phyloP scores from a whole-genome alignment of 2,888 invertebrate species.

The Apeira syringaria region DNA sequence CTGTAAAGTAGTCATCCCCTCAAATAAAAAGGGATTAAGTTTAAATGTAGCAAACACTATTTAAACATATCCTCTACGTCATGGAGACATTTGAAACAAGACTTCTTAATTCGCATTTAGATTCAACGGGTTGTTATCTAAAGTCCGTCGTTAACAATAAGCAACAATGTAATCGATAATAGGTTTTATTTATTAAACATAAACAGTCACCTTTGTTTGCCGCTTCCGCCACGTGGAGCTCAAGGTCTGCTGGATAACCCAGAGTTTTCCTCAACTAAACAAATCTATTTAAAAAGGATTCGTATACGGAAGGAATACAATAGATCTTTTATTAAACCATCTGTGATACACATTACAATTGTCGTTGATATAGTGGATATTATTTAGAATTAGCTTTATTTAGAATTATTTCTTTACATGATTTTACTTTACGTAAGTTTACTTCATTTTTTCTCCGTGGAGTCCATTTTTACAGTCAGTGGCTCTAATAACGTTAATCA shows the following conservation, averaged over 20 bases:
- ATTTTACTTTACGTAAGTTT: too few relatives aligned
- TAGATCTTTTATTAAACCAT: not conserved
- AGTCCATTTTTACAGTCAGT: too few relatives aligned
- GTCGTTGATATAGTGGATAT: too few relatives aligned
- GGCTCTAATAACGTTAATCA: too few relatives aligned
- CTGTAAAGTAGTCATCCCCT: too few relatives aligned
- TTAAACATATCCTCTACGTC: too few relatives aligned
- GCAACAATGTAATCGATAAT: conserved; percentile 17
- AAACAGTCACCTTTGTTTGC: conserved; percentile 14
- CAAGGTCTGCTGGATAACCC: conserved; percentile 13
- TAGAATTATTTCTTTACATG: too few relatives aligned
- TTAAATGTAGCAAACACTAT: too few relatives aligned
- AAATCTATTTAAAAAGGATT: conserved; percentile 11
- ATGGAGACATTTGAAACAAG: not conserved
- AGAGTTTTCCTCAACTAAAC: conserved; percentile 18
- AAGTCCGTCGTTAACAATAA: conserved; percentile 1
- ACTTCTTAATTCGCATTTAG: not conserved
- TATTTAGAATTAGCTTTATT: too few relatives aligned
- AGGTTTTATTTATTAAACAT: conserved; percentile 12
- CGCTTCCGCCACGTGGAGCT: conserved; percentile 23
- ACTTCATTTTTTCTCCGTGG: too few relatives aligned
- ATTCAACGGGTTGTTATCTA: not conserved
- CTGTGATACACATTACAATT: too few relatives aligned
- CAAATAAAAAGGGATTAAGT: too few relatives aligned
- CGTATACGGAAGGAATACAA: conserved; percentile 1